These are phyloP conservation scores for Sitobion miscanthi DNA, from an alignment of 1,140 invertebrate species.

Conservation along the genomic window DNA sequence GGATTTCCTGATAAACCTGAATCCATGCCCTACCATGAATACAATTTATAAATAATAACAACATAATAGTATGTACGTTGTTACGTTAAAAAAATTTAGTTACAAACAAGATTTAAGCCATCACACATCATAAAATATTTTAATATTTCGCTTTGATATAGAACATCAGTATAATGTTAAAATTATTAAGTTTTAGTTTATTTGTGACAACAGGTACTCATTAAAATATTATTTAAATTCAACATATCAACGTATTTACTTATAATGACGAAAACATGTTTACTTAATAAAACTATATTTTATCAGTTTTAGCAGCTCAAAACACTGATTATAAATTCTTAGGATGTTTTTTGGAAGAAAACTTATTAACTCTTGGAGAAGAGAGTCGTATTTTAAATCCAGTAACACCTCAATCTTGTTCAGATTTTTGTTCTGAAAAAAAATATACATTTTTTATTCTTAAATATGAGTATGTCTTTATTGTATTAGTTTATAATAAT, in stretches of 20 bases:
- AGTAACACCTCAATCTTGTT: slow-evolving; percentile 11
- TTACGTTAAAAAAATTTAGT: neutral
- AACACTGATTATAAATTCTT: neutral
- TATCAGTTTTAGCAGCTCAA: neutral
- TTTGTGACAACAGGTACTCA: slow-evolving; percentile 9
- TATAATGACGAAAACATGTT: neutral
- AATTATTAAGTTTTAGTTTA: slow-evolving; percentile 4
- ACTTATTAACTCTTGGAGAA: slow-evolving; percentile 30
- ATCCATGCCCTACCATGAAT: neutral
- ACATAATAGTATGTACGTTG: neutral
- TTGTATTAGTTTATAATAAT: neutral
- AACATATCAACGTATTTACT: neutral
- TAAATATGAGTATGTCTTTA: slow-evolving; percentile 13
- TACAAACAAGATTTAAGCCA: neutral
- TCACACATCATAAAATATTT: neutral
- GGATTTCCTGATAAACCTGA: slow-evolving; percentile 37
- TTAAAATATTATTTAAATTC: neutral
- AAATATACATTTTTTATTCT: slow-evolving; percentile 3
- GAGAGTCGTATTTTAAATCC: neutral
- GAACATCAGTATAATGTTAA: neutral
- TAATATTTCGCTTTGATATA: neutral
- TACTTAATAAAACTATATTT: neutral
- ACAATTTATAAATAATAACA: neutral
- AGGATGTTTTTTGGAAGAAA: slow-evolving; percentile 39
- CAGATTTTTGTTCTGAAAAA: slow-evolving; percentile 25